Conservation (phyloP, 2,797 vertebrate genomes). For the Pangasius sanitwongsei region DNA sequence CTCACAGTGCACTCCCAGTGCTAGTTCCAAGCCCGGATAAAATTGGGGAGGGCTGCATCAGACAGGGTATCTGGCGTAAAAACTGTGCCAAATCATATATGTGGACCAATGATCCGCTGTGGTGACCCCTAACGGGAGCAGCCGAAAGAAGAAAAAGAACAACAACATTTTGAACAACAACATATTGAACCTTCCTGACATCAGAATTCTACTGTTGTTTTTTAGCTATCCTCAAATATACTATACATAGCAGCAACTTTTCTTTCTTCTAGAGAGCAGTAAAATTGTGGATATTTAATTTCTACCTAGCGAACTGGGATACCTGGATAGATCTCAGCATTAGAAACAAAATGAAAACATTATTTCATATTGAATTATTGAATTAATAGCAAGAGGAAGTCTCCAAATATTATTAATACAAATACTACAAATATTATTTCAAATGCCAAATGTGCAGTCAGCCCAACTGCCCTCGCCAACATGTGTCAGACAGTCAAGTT, state of each 20-base stretch:
- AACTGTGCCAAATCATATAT: too few species aligned
- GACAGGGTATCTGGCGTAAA: too few species aligned
- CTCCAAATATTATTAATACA: not conserved
- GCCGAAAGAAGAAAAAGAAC: too few species aligned
- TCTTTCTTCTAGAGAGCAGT: not conserved
- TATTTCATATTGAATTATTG: not conserved
- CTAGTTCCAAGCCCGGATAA: too few species aligned
- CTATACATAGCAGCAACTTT: not conserved
- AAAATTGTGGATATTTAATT: not conserved
- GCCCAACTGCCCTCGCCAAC: not conserved
- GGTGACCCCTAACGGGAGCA: too few species aligned
- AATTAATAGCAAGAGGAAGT: not conserved
- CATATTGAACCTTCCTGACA: not conserved
- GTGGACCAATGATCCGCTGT: too few species aligned
- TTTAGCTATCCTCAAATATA: not conserved
- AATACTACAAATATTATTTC: too few species aligned
- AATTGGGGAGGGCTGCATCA: too few species aligned
- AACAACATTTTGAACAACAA: too few species aligned
- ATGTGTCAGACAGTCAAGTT: constrained; percentile 27
- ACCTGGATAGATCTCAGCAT: not conserved
- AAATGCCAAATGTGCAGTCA: not conserved
- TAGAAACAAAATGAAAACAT: not conserved
- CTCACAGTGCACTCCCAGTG: too few species aligned
- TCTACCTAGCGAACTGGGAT: not conserved
- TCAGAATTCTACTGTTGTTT: not conserved